A percentile compares a stretch with the other conserved stretches of the same genome.
Evolutionary conservation across 2,113 vertebrate genomes (phyloP).

Genomic region (Cinclus mexicanus): DNA sequence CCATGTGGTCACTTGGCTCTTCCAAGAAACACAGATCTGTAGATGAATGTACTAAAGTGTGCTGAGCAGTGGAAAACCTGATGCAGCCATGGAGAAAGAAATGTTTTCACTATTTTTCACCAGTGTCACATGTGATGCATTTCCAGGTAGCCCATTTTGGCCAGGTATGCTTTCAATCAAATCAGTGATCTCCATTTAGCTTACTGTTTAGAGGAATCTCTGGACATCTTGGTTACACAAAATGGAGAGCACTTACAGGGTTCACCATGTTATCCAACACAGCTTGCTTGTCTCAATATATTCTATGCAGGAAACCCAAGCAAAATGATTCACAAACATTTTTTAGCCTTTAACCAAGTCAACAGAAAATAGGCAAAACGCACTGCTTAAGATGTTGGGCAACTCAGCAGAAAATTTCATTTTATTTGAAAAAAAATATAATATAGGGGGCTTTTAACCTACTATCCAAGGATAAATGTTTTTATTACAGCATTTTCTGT

Average conservation of each 20-base stretch:
- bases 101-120: constrained; percentile 2
- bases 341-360: constrained; percentile 56
- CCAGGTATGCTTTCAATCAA: constrained; percentile 53
- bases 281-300: constrained; percentile 23
- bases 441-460: neutral
- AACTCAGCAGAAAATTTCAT: neutral
- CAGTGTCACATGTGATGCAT: constrained; percentile 15
- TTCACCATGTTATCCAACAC: neutral
- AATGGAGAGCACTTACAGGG: neutral
- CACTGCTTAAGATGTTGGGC: neutral
- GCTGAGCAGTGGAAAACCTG: neutral
- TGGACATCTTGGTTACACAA: neutral
- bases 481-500: constrained; percentile 22
- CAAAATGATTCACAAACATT: constrained; percentile 17
- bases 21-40: neutral
- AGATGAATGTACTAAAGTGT: neutral
- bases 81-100: neutral
- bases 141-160: constrained; percentile 14
- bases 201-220: constrained; percentile 42
- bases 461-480: neutral
- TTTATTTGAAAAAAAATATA: neutral
- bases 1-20: constrained; percentile 26
- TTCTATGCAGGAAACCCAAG: constrained; percentile 36
- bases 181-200: constrained; percentile 11
- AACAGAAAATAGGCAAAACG: constrained; percentile 17